phyloP scores from a whole-genome alignment of 2,888 invertebrate genomes.

The Acrobasis consociella region DNA sequence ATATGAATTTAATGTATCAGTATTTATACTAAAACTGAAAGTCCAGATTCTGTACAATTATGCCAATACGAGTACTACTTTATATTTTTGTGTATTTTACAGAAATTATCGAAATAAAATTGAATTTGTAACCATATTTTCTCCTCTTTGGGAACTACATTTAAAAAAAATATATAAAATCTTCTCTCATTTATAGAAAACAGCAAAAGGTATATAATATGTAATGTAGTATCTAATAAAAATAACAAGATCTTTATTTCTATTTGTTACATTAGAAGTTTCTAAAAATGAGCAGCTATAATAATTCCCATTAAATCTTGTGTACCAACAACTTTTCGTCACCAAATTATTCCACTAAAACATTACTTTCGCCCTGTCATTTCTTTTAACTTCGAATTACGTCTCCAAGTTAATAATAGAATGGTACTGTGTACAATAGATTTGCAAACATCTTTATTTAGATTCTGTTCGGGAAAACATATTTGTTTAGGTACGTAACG shows the following conservation, averaged over 20 bases:
- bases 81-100: too few relatives aligned
- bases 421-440: not conserved
- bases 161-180: too few relatives aligned
- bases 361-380: not conserved
- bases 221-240: too few relatives aligned
- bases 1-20: too few relatives aligned
- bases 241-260: too few relatives aligned
- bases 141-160: too few relatives aligned
- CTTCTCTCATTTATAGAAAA: too few relatives aligned
- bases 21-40: not conserved
- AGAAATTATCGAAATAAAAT: too few relatives aligned
- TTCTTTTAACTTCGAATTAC: not conserved
- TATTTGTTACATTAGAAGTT: too few relatives aligned
- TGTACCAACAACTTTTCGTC: not conserved
- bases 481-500: not conserved
- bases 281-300: not conserved
- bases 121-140: too few relatives aligned
- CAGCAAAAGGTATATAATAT: too few relatives aligned
- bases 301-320: not conserved
- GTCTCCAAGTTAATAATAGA: constrained; percentile 1
- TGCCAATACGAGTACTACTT: too few relatives aligned
- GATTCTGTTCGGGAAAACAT: constrained; percentile 7
- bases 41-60: not conserved
- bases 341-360: not conserved
- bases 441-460: constrained; percentile 3